These are phyloP conservation scores for Coleophora flavipennella DNA, from an alignment of 2,888 invertebrate genomes.

Conservation along the genomic window DNA sequence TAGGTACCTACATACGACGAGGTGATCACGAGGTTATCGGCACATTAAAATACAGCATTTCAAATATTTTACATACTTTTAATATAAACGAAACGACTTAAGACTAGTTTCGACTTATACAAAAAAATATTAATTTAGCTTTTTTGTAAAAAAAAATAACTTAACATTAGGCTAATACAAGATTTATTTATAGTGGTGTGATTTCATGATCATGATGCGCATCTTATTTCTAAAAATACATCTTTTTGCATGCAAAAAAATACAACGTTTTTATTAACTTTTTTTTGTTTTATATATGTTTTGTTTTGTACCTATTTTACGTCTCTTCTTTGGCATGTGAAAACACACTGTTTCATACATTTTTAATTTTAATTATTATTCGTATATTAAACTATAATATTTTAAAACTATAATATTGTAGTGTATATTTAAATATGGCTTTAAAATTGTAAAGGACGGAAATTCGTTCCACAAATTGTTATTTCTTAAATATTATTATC, in stretches of 20 bases:
- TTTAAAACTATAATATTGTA: slow-evolving; percentile 4
- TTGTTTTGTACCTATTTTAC: slow-evolving; percentile 44
- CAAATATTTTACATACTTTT: slow-evolving; percentile 22
- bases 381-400: slow-evolving; percentile 5
- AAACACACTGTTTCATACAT: slow-evolving; percentile 33
- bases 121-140: slow-evolving; percentile 29
- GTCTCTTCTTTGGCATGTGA: slow-evolving; percentile 57
- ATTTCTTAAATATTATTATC: slow-evolving; percentile 1
- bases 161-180: slow-evolving; percentile 22
- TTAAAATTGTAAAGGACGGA: slow-evolving; percentile 35
- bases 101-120: slow-evolving; percentile 49
- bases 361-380: slow-evolving; percentile 14
- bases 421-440: slow-evolving; percentile 33
- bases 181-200: slow-evolving; percentile 15
- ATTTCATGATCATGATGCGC: slow-evolving; percentile 13
- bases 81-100: slow-evolving; percentile 59
- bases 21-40: no score
- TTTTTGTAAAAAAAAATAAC: slow-evolving; percentile 37
- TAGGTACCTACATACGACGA: no score
- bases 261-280: slow-evolving; percentile 26
- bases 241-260: slow-evolving; percentile 48
- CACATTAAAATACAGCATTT: neutral
- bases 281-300: slow-evolving; percentile 24
- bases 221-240: slow-evolving; percentile 17
- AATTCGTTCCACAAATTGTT: slow-evolving; percentile 27